phyloP scores from a whole-genome alignment of 53 echinoderm and acorn worm species.

The Paelopatides confundens region DNA sequence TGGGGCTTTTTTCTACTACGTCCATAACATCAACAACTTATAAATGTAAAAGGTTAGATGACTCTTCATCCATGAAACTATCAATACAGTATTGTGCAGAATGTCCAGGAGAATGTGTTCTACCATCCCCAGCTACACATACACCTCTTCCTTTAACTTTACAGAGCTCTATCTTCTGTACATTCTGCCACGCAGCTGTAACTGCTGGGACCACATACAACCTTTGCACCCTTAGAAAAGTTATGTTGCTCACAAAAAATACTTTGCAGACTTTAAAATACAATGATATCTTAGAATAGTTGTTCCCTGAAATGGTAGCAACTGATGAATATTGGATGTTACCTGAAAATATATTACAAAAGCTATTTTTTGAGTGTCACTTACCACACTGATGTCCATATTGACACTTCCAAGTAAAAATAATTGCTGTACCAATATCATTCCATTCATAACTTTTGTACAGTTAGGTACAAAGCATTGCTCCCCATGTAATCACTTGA shows the following conservation, averaged over 20 bases:
- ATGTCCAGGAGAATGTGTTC: too few species aligned
- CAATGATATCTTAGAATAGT: too few species aligned
- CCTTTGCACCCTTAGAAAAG: conserved; percentile 11
- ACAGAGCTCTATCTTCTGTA: conserved; percentile 20
- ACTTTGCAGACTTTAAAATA: not conserved
- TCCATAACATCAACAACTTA: too few species aligned
- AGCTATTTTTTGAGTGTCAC: conserved; percentile 13
- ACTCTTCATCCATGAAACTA: too few species aligned
- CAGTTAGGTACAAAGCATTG: not conserved
- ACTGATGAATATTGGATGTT: too few species aligned
- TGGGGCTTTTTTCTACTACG: conserved; percentile 27
- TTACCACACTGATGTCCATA: conserved; percentile 7
- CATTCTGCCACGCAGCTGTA: conserved; percentile 6
- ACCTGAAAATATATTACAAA: not conserved
- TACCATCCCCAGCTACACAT: conserved; percentile 51
- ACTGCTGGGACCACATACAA: conserved; percentile 24
- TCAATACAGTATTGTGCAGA: conserved; percentile 46
- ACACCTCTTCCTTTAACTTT: conserved; percentile 53
- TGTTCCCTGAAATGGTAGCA: too few species aligned
- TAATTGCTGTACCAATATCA: too few species aligned
- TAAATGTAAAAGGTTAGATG: too few species aligned
- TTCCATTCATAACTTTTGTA: not conserved
- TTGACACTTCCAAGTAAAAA: not conserved
- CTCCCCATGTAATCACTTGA: too few species aligned
- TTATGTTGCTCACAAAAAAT: conserved; percentile 19